These are phyloP conservation scores for Clarias pachynema DNA, from an alignment of 2,797 vertebrate species.

Conservation along the genomic window DNA sequence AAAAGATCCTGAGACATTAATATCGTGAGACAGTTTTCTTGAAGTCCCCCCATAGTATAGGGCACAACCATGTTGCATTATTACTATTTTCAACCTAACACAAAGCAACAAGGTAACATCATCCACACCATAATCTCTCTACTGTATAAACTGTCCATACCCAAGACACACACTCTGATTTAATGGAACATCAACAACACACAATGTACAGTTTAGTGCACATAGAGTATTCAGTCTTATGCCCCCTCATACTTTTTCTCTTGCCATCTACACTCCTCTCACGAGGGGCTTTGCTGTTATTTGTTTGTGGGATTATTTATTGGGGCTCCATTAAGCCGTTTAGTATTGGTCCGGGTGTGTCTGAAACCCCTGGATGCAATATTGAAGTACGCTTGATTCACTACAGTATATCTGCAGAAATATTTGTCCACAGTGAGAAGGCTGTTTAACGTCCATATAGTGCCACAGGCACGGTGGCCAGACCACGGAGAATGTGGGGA, in stretches of 20 bases:
- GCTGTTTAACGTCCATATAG: constrained; percentile 50
- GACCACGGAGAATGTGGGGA: constrained; percentile 57
- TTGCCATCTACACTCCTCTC: constrained; percentile 2
- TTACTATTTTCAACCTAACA: too few relatives aligned
- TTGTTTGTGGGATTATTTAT: constrained; percentile 52
- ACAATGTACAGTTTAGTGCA: background rate
- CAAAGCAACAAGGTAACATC: too few relatives aligned
- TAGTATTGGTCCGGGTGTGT: constrained; percentile 52
- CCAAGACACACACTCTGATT: too few relatives aligned
- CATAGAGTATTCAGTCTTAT: background rate
- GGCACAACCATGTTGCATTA: too few relatives aligned
- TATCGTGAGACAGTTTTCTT: too few relatives aligned
- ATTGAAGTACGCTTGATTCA: constrained; percentile 47
- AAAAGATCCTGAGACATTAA: too few relatives aligned
- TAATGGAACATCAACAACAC: background rate
- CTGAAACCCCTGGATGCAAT: constrained; percentile 48
- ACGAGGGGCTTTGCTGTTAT: constrained; percentile 39
- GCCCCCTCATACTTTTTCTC: constrained; percentile 4
- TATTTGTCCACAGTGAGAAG: constrained; percentile 53
- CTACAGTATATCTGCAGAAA: constrained; percentile 47
- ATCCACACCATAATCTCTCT: too few relatives aligned
- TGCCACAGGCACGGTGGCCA: constrained; percentile 51
- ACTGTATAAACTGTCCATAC: too few relatives aligned
- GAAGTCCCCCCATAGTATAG: too few relatives aligned
- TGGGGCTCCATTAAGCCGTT: constrained; percentile 48